Evolutionary conservation across 2,113 vertebrate species (phyloP), one percentile per base, ranked within the genome.

Genomic region (Sphaerodactylus townsendi): DNA sequence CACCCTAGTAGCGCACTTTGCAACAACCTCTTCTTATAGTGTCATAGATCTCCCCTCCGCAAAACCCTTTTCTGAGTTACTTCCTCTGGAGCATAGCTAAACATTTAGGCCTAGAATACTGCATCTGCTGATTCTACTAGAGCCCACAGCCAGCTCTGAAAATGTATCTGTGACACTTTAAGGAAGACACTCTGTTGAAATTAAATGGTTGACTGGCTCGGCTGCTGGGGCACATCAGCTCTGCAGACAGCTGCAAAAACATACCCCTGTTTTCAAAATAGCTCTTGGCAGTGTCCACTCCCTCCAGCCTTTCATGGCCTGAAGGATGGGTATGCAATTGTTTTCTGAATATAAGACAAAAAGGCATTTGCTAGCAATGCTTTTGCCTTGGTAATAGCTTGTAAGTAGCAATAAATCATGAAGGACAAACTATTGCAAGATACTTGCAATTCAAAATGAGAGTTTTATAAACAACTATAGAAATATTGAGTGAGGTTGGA

Each of bases 401-500:
- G 10, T 8, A 65, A 15, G 25, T 10, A n/a, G 68, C 48, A 88
- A 83, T 82, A 87, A 91, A 88, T 48, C 72, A 41, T 48, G 72
- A 19, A 76, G 72, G 80, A 35, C 50, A 85, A 44, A 39, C 3
- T 82, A 62, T 39, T 37, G 35, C 0, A 2, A 83, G 72, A 70
- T 68, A 50, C 30, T 77, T 86, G 77, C 59, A 79, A 90, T 74
- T 91, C 86, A 88, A 86, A 88, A 74, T 56, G 14, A 56, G 15
- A 23, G 48, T 81, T 93, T 87, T 92, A 79, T 87, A 77, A 56
- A 89, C 86, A 92, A 73, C 50, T 39, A 89, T 79, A 87, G 70
- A 77, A 3, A 41, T 88, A 88, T 86, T 88, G 88, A 41, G 84
- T 88, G 83, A 83, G 91, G 81, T 87, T 86, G 91, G 91, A 92